Conservation (phyloP, 2,888 invertebrate species). For the Caenorhabditis imperialis region DNA sequence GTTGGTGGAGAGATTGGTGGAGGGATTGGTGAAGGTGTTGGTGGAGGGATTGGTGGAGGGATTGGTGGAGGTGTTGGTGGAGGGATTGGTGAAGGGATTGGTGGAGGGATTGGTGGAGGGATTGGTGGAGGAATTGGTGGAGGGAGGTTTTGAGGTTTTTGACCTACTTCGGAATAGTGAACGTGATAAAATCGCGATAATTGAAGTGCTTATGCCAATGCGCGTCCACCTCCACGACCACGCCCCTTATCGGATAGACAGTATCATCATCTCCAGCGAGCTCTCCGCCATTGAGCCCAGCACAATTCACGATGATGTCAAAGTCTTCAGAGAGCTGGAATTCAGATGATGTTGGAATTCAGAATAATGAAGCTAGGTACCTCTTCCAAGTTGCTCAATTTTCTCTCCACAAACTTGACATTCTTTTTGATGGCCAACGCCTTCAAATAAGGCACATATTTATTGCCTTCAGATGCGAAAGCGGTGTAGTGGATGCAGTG, state of each 20-base stretch:
- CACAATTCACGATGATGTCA: constrained; percentile 80
- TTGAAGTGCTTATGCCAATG: constrained; percentile 92
- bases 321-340: no score
- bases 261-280: constrained; percentile 78
- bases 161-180: constrained; percentile 70
- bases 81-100: no score
- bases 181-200: constrained; percentile 79
- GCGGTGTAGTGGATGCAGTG: constrained; percentile 75
- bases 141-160: no score
- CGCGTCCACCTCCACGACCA: constrained; percentile 82
- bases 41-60: no score
- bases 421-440: constrained; percentile 40
- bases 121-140: no score
- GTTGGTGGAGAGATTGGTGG: no score
- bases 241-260: constrained; percentile 73
- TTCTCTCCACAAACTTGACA: constrained; percentile 58
- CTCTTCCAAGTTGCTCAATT: constrained; percentile 59
- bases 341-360: no score
- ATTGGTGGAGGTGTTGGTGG: no score
- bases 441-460: constrained; percentile 77
- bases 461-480: constrained; percentile 74
- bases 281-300: constrained; percentile 78
- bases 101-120: no score
- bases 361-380: no score
- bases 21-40: no score